A percentile compares a stretch with the other conserved stretches of the same genome.
phyloP scores from a whole-genome alignment of 2,113 vertebrate species.

The Microcebus tavaratra region DNA sequence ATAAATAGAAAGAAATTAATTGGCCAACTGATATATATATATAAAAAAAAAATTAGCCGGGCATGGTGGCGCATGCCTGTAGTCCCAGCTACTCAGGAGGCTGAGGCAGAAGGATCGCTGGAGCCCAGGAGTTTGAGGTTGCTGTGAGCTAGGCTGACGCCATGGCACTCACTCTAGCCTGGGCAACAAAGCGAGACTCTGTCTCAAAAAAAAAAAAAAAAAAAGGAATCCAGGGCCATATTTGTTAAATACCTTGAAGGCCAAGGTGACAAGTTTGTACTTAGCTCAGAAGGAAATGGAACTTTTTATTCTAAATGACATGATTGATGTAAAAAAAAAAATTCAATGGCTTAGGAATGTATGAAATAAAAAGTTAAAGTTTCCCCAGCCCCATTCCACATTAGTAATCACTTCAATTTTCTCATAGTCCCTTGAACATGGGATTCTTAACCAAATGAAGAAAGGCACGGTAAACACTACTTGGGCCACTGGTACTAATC shows the following conservation, averaged over 20 bases:
- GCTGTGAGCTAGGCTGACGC: too few species aligned
- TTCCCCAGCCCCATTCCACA: background rate
- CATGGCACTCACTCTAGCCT: too few species aligned
- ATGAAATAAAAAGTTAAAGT: background rate
- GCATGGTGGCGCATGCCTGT: too few species aligned
- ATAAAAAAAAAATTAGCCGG: too few species aligned
- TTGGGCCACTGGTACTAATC: background rate
- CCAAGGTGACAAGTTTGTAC: slow-evolving; percentile 4
- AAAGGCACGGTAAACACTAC: background rate
- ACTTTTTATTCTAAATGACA: slow-evolving; percentile 16
- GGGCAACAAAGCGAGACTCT: too few species aligned
- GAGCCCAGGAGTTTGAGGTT: too few species aligned
- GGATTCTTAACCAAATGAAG: background rate
- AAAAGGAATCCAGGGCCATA: background rate
- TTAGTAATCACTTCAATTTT: slow-evolving; percentile 30
- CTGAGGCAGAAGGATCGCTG: too few species aligned
- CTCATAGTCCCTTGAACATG: background rate
- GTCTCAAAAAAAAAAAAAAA: too few species aligned
- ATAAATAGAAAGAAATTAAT: too few species aligned
- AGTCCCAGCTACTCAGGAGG: too few species aligned
- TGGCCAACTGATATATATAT: too few species aligned
- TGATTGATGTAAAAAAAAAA: background rate
- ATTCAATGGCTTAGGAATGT: background rate
- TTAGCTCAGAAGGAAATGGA: slow-evolving; percentile 33
- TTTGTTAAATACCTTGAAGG: background rate